Evolutionary conservation across 2,888 invertebrate species (phyloP).

Genomic region (Catocala sponsa): DNA sequence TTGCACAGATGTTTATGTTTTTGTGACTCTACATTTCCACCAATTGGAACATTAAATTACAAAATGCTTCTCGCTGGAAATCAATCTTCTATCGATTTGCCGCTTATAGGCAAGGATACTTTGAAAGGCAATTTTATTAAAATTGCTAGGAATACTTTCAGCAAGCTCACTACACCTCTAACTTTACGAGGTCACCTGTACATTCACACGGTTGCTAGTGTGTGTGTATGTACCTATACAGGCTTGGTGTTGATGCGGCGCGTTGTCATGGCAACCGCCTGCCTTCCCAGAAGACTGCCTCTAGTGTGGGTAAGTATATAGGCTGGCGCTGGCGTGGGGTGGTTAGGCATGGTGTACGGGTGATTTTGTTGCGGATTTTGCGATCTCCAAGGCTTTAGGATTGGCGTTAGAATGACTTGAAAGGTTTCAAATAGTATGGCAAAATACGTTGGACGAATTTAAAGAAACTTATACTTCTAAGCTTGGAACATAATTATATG

Average conservation of each 20-base stretch:
- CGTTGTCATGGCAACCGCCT: conserved; percentile 78
- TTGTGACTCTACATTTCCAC: no score
- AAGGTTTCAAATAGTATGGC: conserved; percentile 1
- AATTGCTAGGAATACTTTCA: neutral
- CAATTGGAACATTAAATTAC: no score
- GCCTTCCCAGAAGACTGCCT: conserved; percentile 77
- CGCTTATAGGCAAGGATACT: no score
- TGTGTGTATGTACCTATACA: conserved; percentile 54
- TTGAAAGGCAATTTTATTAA: neutral
- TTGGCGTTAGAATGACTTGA: neutral
- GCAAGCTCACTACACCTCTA: conserved; percentile 44
- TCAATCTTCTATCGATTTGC: no score
- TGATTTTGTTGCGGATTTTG: conserved; percentile 5
- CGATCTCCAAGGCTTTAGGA: neutral
- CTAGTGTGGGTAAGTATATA: conserved; percentile 18
- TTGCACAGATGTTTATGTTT: no score
- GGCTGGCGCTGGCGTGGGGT: conserved; percentile 1
- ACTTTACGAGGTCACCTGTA: conserved; percentile 76
- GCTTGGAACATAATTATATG: no score
- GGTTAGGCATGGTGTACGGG: neutral
- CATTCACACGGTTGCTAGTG: conserved; percentile 71
- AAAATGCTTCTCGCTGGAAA: no score
- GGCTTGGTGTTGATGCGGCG: conserved; percentile 83
- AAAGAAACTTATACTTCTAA: no score
- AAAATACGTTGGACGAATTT: no score